Percentiles rank a stretch among this genome's conserved stretches.
Conservation (phyloP, 2,113 vertebrate genomes). For the Tautogolabrus adspersus region DNA sequence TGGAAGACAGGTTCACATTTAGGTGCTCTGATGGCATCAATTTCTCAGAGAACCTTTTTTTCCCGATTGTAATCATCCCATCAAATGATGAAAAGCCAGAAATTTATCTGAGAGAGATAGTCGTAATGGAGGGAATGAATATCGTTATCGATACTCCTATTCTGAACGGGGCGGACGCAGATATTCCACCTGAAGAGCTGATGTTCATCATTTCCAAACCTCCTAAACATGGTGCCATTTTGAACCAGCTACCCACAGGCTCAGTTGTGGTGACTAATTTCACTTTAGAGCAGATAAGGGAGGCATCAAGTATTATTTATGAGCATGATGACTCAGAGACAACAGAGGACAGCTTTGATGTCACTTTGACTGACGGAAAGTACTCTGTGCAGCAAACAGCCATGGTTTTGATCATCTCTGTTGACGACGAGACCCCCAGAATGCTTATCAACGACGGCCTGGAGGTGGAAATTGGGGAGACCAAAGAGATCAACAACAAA, state of each 20-base stretch:
- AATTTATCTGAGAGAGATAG: conserved; percentile 89
- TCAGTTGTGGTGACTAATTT: conserved; percentile 89
- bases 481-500: conserved; percentile 87
- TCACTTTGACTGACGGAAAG: conserved; percentile 91
- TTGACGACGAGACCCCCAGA: conserved; percentile 95
- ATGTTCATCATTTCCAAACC: conserved; percentile 87
- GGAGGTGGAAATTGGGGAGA: conserved; percentile 90
- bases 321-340: conserved; percentile 96
- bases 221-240: conserved; percentile 89
- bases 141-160: conserved; percentile 90
- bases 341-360: conserved; percentile 90
- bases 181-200: conserved; percentile 88
- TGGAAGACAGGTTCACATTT: conserved; percentile 93
- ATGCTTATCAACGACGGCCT: conserved; percentile 94
- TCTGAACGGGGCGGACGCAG: conserved; percentile 88
- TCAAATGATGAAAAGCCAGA: conserved; percentile 94
- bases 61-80: conserved; percentile 89
- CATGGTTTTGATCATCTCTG: conserved; percentile 87
- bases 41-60: conserved; percentile 89
- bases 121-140: conserved; percentile 97
- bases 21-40: conserved; percentile 95
- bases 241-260: conserved; percentile 90
- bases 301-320: conserved; percentile 93
- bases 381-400: conserved; percentile 85
- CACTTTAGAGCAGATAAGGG: conserved; percentile 90